Percentiles rank a stretch among this genome's conserved stretches.
Evolutionary conservation across 2,797 vertebrate species (phyloP).

Genomic region (Tauraco hartlaubi): DNA sequence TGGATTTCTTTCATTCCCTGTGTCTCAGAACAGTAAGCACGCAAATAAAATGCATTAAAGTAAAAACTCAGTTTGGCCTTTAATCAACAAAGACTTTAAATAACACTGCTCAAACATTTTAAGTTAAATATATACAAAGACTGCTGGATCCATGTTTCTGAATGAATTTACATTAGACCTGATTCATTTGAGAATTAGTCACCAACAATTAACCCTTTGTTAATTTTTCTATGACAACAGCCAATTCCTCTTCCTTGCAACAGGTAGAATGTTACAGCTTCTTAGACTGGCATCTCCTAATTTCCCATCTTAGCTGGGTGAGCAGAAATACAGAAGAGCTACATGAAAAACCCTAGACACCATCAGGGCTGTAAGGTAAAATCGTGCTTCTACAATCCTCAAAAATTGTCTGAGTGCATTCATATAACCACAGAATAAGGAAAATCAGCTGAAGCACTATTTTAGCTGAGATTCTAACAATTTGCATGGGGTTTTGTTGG

Average conservation of each 20-base stretch:
- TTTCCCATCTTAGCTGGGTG: neutral
- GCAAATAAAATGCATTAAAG: neutral
- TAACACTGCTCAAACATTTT: neutral
- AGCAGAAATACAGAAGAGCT: neutral
- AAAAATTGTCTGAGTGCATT: neutral
- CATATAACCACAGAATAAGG: neutral
- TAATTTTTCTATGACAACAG: neutral
- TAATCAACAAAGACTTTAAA: neutral
- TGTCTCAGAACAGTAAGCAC: neutral
- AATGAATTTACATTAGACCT: neutral
- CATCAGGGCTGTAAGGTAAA: neutral
- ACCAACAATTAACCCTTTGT: neutral
- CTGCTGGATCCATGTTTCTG: neutral
- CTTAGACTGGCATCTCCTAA: neutral
- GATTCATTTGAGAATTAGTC: neutral
- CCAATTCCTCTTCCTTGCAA: neutral
- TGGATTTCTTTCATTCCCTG: rapidly evolving
- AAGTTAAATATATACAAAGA: neutral
- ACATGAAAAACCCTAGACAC: neutral
- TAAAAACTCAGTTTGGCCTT: neutral
- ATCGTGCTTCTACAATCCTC: rapidly evolving
- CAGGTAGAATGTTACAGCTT: neutral
- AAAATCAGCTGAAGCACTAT: neutral
- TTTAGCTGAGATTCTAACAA: neutral
- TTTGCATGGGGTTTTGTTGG: neutral